Conservation (phyloP, 2,888 invertebrate species). For the Oxycera nigricornis region DNA sequence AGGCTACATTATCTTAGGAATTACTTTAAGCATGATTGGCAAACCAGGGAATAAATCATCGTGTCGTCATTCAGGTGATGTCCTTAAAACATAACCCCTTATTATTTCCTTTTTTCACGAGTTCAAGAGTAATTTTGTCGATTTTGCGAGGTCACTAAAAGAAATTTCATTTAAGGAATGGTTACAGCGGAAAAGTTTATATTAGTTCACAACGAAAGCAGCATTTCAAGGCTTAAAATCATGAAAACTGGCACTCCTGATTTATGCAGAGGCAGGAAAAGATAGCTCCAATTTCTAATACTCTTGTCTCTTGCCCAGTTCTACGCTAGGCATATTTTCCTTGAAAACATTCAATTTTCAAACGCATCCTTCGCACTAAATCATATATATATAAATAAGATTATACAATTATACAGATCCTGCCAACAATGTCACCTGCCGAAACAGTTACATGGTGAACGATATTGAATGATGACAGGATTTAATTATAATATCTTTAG, state of each 20-base stretch:
- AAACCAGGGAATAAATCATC: constrained; percentile 37
- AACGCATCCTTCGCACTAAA: background rate
- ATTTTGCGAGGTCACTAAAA: background rate
- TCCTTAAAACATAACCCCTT: constrained; percentile 17
- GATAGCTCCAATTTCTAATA: background rate
- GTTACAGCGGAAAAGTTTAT: too few species aligned
- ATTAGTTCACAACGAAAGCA: too few species aligned
- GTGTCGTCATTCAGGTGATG: constrained; percentile 15
- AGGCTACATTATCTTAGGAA: too few species aligned
- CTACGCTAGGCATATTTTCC: background rate
- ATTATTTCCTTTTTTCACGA: constrained; percentile 35
- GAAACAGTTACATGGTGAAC: too few species aligned
- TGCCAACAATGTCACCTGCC: too few species aligned
- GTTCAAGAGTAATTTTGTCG: constrained; percentile 5
- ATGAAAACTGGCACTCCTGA: background rate
- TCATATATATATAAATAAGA: too few species aligned
- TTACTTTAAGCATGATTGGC: background rate
- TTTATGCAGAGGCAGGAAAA: background rate
- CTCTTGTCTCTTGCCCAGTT: background rate
- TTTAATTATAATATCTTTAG: constrained; percentile 2
- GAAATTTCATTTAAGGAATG: too few species aligned
- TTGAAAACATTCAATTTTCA: background rate
- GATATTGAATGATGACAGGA: constrained; percentile 1
- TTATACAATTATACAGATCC: too few species aligned
- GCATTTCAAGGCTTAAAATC: background rate